Percentiles rank a stretch among this genome's conserved stretches.
Evolutionary conservation across 1,140 invertebrate genomes (phyloP).

Genomic region (Paracyclopina nana): DNA sequence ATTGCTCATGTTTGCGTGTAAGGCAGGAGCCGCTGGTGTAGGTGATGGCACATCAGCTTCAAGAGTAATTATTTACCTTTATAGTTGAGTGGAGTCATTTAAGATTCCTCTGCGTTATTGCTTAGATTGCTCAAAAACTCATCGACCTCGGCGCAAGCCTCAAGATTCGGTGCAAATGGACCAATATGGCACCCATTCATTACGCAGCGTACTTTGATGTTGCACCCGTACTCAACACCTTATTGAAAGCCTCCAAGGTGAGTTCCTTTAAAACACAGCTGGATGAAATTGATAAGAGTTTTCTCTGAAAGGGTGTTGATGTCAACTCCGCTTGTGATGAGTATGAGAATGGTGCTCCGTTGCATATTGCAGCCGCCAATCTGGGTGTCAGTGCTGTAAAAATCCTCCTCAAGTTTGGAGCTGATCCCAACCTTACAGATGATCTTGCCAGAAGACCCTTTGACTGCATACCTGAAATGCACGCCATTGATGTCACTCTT

Average conservation of each 20-base stretch:
- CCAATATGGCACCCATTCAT: constrained; percentile 35
- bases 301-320: constrained; percentile 20
- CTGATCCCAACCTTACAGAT: constrained; percentile 24
- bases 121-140: constrained; percentile 24
- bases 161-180: constrained; percentile 34
- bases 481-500: constrained; percentile 26
- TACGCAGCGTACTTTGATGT: constrained; percentile 37
- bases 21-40: constrained; percentile 33
- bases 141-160: constrained; percentile 30
- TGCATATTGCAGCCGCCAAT: constrained; percentile 35
- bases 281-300: too few species aligned
- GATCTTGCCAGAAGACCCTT: constrained; percentile 25
- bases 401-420: constrained; percentile 11
- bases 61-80: constrained; percentile 15
- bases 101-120: neutral
- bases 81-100: neutral
- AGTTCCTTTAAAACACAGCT: too few species aligned
- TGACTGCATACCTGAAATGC: constrained; percentile 31
- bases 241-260: constrained; percentile 19
- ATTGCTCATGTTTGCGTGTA: constrained; percentile 34
- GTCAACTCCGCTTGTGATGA: constrained; percentile 31
- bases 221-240: constrained; percentile 29
- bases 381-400: constrained; percentile 29
- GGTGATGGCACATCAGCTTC: constrained; percentile 28
- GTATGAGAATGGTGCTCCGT: constrained; percentile 32